A percentile compares a stretch with the other conserved stretches of the same genome.
These are phyloP conservation scores for Xestia c-nigrum DNA, from an alignment of 2,888 invertebrate genomes.

Conservation along the genomic window DNA sequence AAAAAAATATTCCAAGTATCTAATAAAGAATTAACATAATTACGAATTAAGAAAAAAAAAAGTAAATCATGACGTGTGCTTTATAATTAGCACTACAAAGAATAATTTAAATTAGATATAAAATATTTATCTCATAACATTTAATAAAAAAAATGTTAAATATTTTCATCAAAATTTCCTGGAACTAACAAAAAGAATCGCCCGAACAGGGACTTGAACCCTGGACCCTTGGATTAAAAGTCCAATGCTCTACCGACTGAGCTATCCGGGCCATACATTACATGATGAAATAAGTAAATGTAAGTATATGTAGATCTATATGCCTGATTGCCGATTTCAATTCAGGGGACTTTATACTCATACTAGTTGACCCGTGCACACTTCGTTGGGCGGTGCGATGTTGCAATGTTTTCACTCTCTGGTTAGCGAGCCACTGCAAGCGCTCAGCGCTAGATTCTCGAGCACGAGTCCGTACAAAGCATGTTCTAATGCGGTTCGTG, in stretches of 20 bases:
- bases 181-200: constrained; percentile 79
- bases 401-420: no score
- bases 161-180: no score
- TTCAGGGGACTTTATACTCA: no score
- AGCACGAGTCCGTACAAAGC: no score
- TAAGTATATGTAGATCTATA: background rate
- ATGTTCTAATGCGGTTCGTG: no score
- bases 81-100: background rate
- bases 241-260: constrained; percentile 94
- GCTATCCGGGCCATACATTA: constrained; percentile 73
- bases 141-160: no score
- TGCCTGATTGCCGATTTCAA: background rate
- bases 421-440: no score
- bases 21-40: background rate
- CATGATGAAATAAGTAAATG: fast-evolving
- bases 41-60: background rate
- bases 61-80: background rate
- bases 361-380: no score
- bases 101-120: background rate
- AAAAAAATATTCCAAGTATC: background rate
- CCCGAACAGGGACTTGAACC: constrained; percentile 94
- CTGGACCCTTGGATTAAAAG: constrained; percentile 95
- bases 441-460: no score
- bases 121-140: background rate
- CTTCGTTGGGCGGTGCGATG: no score